Base-by-base conservation (phyloP, 2,797 vertebrate genomes). In the Serranus cabrilla region DNA sequence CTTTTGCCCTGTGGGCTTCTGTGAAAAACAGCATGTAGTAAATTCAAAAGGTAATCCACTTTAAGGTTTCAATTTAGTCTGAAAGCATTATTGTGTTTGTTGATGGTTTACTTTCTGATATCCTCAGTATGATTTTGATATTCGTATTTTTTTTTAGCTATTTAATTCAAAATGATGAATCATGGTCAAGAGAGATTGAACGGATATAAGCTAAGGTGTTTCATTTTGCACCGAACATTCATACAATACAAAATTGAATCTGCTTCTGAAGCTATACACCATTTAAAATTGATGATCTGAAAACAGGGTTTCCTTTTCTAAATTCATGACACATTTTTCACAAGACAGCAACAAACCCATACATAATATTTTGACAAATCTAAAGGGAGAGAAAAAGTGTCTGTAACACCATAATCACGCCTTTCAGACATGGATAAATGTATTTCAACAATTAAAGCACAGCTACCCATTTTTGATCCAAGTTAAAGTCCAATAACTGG, bases 1-100 rank as follows among this genome's bases (percentile, higher is more conserved):
- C 10, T 60, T 68, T 64, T 74, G 55, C 52, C 47, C 52, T 18
- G 37, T 43, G 62, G 21, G 12, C n/a, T n/a, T 25, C 14, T 10
- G 21, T 10, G 2, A 21, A 47, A 47, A 20, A 49, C 4, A 50
- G 7, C 40, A 50, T 25, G 40, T 27, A 18, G 12, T 52, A 21
- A 21, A 74, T 62, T 60, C 10, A 13, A 62, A 62, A 39, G 3
- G 16, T 9, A 39, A n/a, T 34, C 7, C 16, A 25, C 0, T 34
- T 5, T 10, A 27, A 55, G 10, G 16, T 46, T 8, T 10, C 23
- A 57, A 40, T 65, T 51, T 18, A 27, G 25, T 21, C 21, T 40
- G 21, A 59, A 61, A 51, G 17, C 45, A 21, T 75, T 21, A 13
- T 1, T 31, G 7, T 9, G 52, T 61, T 21, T 20, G 25, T 55